Evolutionary conservation across 2,888 invertebrate genomes (phyloP).

Genomic region (Pachycephus smyrnensis): DNA sequence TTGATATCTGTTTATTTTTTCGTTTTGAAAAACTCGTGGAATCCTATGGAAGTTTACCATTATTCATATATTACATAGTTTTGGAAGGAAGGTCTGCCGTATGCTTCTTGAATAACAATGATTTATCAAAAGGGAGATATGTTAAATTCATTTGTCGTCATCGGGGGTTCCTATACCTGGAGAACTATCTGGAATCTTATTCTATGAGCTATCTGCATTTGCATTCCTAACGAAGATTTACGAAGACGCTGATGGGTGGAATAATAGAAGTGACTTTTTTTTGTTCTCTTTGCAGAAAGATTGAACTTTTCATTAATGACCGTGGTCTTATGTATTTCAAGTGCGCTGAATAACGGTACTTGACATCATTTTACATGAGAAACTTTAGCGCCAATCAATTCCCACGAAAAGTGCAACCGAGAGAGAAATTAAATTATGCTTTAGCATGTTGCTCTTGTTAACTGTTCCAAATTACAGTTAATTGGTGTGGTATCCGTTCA

Average conservation of each 20-base stretch:
- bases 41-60: neutral
- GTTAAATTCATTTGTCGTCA: neutral
- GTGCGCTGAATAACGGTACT: neutral
- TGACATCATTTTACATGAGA: neutral
- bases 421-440: neutral
- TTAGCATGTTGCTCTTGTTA: neutral
- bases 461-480: neutral
- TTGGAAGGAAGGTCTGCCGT: neutral
- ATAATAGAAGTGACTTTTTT: neutral
- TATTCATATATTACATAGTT: neutral
- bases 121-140: neutral
- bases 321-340: neutral
- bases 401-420: neutral
- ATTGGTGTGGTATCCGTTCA: neutral
- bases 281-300: neutral
- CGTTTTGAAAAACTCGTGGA: neutral
- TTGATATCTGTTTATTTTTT: neutral
- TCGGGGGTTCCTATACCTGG: neutral
- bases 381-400: neutral
- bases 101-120: neutral
- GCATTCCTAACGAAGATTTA: neutral
- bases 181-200: neutral
- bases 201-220: neutral
- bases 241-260: neutral
- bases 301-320: neutral